Evolutionary conservation across 2,888 invertebrate species (phyloP).

Genomic region (Acheta domesticus): DNA sequence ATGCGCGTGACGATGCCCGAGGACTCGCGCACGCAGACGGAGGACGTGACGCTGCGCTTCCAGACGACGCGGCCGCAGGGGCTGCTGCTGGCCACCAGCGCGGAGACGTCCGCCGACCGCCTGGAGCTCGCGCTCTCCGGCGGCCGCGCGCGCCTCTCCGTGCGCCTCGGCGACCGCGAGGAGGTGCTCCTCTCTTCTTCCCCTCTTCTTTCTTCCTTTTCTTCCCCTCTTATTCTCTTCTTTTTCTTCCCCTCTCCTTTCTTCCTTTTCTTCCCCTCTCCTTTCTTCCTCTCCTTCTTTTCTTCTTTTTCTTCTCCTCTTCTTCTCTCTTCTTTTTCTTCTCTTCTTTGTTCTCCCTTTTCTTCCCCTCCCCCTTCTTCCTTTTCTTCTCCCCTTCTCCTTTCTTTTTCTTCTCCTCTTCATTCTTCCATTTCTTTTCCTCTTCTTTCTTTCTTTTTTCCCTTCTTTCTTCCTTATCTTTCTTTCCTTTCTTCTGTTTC

Average conservation of each 20-base stretch:
- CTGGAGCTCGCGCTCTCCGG: constrained; percentile 82
- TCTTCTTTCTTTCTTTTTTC: no score
- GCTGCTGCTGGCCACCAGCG: constrained; percentile 74
- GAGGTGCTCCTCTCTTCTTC: constrained; percentile 56
- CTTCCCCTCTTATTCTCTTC: neutral
- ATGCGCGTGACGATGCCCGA: constrained; percentile 70
- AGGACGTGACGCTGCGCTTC: constrained; percentile 83
- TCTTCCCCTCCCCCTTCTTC: neutral
- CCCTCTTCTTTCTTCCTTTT: neutral
- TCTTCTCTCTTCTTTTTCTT: no score
- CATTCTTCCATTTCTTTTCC: no score
- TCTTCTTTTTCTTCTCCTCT: neutral
- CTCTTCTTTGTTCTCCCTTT: neutral
- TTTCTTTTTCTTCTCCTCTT: neutral
- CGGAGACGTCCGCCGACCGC: constrained; percentile 73
- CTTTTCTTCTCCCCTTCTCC: neutral
- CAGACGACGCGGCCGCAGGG: constrained; percentile 76
- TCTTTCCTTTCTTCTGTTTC: no score
- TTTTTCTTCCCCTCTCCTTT: no score
- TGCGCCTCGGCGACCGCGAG: constrained; percentile 78
- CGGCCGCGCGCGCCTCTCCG: constrained; percentile 75
- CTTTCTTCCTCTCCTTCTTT: no score
- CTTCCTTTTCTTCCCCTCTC: no score
- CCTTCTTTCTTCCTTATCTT: no score
- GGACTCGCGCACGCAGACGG: constrained; percentile 78